Percentiles rank a stretch among this genome's conserved stretches.
Conservation (phyloP, 1,140 invertebrate species). For the Cydia pomonella region DNA sequence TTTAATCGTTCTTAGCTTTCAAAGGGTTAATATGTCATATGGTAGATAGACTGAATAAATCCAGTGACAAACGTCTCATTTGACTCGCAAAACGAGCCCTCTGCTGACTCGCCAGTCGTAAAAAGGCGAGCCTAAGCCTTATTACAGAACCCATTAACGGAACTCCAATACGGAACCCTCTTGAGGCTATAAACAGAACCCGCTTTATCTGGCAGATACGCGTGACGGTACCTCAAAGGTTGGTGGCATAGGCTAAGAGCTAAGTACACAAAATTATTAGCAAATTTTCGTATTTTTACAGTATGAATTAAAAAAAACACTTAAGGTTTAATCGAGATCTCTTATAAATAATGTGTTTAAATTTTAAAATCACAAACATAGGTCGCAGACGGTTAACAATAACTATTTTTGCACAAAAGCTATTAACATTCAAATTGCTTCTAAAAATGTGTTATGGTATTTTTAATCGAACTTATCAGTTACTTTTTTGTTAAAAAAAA, state of each 20-base stretch:
- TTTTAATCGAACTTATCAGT: too few species aligned
- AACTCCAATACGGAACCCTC: conserved; percentile 30
- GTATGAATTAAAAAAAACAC: background rate
- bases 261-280: background rate
- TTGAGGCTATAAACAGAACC: conserved; percentile 31
- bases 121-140: conserved; percentile 33
- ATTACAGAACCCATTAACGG: conserved; percentile 31
- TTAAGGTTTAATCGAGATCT: too few species aligned
- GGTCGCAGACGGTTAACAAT: too few species aligned
- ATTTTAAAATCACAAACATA: too few species aligned
- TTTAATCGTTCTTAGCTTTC: too few species aligned
- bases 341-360: too few species aligned
- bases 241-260: conserved; percentile 12
- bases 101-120: conserved; percentile 18
- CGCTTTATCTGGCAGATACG: conserved; percentile 29
- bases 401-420: too few species aligned
- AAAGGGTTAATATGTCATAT: background rate
- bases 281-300: background rate
- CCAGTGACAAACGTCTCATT: conserved; percentile 8
- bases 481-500: too few species aligned
- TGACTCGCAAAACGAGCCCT: conserved; percentile 26
- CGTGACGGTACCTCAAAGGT: conserved; percentile 27
- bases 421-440: too few species aligned
- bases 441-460: too few species aligned
- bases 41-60: background rate